Conservation (phyloP, 1,140 invertebrate species). For the Caenorhabditis briggsae region DNA sequence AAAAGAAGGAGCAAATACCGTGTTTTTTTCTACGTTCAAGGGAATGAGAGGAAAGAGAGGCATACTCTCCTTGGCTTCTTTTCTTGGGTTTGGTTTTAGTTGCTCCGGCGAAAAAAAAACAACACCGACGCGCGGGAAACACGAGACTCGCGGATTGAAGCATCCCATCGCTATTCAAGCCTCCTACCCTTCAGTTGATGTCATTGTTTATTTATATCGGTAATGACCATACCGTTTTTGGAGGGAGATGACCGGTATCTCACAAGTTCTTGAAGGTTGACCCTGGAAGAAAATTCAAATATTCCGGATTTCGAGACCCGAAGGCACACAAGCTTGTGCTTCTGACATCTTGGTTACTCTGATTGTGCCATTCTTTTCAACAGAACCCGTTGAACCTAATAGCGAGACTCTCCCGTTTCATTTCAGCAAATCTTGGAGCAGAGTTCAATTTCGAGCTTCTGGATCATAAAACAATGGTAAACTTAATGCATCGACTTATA, state of each 20-base stretch:
- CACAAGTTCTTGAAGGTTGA: too few species aligned
- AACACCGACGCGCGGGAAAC: conserved; percentile 47
- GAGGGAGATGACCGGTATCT: not conserved
- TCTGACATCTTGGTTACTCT: too few species aligned
- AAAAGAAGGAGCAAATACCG: conserved; percentile 39
- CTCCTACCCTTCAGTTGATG: conserved; percentile 18
- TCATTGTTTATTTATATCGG: conserved; percentile 48
- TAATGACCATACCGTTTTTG: conserved; percentile 4
- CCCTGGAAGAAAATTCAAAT: too few species aligned
- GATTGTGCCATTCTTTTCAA: too few species aligned
- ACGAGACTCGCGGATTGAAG: conserved; percentile 17
- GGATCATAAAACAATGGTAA: too few species aligned
- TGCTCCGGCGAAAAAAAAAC: conserved; percentile 24
- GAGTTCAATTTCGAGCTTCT: too few species aligned
- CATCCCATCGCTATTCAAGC: not conserved
- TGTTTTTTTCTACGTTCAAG: conserved; percentile 15
- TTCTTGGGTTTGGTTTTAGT: not conserved
- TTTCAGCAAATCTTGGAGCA: too few species aligned
- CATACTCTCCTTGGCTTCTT: conserved; percentile 23
- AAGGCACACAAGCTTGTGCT: too few species aligned
- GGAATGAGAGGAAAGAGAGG: not conserved
- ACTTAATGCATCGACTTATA: too few species aligned
- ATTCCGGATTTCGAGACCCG: too few species aligned
- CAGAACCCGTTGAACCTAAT: too few species aligned
- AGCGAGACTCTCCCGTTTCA: too few species aligned